Base-by-base conservation (phyloP, 2,113 vertebrate species). In the Leptocoma aspasia region DNA sequence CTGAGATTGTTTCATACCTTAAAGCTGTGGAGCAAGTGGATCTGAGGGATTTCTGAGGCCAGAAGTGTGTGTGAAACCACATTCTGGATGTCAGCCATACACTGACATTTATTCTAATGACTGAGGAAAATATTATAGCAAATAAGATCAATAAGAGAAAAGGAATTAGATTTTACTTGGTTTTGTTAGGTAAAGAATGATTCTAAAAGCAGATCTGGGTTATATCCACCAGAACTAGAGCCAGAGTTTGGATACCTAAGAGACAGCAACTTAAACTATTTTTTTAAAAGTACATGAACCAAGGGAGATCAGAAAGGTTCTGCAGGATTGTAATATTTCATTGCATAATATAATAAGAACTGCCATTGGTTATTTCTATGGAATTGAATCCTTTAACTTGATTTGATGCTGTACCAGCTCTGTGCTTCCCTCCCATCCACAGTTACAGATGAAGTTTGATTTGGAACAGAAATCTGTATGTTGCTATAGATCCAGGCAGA, bases 161-260 rank as follows among this genome's bases (percentile, higher is more conserved):
- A 85, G n/a, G 65, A 90, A 88, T 70, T 85, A n/a, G 49, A 75
- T 63, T 92, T 87, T 77, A 66, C 35, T 89, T 73, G 60, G 47
- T 65, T 87, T 81, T 82, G 45, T 79, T 78, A 47, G 31, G 50
- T 33, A 41, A 92, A 80, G 39, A 39, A 63, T 64, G 0, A 73
- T 77, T 91, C 64, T 47, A 69, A 70, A 68, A 83, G 52, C 42
- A 81, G 86, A 47, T 60, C 56, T 68, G 47, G 19, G 54, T 79
- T 69, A 42, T 45, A 60, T 41, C 54, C 24, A 84, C 42, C 35
- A 91, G 49, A 91, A 66, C 54, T 27, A 66, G 59, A 77, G 30
- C 15, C 9, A 21, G 35, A 52, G 18, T 72, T 56, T 56, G 70
- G 52, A 42, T 24, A n/a, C 30, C 10, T 78, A 49, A 77, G 47